phyloP scores from a whole-genome alignment of 2,888 invertebrate species.

The Malthinus flaveolus region DNA sequence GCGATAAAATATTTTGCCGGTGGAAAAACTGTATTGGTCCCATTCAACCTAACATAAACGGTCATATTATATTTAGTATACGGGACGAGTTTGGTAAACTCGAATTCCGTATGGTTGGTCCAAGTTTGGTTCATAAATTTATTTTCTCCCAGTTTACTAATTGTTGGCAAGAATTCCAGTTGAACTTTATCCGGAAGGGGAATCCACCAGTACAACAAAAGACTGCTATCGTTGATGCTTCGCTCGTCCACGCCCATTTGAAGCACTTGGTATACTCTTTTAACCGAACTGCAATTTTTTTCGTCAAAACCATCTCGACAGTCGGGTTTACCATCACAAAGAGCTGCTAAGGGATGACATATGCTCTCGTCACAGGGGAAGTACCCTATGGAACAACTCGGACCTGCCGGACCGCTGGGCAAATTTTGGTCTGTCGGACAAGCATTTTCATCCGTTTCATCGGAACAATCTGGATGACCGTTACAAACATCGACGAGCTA shows the following conservation, averaged over 20 bases:
- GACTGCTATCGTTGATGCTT: conserved; percentile 64
- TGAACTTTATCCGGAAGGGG: conserved; percentile 52
- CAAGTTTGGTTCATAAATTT: conserved; percentile 67
- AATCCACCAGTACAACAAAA: conserved; percentile 68
- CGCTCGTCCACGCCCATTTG: conserved; percentile 68
- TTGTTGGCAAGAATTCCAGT: conserved; percentile 71
- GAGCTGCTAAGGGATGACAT: conserved; percentile 63
- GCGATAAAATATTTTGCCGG: conserved; percentile 66
- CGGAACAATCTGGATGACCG: conserved; percentile 59
- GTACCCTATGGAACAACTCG: conserved; percentile 57
- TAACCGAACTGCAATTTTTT: conserved; percentile 59
- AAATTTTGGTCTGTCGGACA: conserved; percentile 44
- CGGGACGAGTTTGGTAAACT: conserved; percentile 67
- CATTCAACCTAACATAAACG: conserved; percentile 69
- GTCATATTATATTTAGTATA: conserved; percentile 80
- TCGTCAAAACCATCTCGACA: conserved; percentile 80
- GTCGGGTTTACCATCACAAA: conserved; percentile 71
- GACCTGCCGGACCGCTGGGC: conserved; percentile 51
- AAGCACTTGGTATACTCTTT: conserved; percentile 53
- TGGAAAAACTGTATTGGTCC: conserved; percentile 60
- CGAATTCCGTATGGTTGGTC: conserved; percentile 63
- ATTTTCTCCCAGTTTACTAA: conserved; percentile 57
- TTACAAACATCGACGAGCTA: conserved; percentile 57
- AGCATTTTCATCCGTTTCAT: conserved; percentile 58
- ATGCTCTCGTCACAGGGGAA: conserved; percentile 63